phyloP scores from a whole-genome alignment of 2,113 vertebrate genomes.

The Albula goreensis region DNA sequence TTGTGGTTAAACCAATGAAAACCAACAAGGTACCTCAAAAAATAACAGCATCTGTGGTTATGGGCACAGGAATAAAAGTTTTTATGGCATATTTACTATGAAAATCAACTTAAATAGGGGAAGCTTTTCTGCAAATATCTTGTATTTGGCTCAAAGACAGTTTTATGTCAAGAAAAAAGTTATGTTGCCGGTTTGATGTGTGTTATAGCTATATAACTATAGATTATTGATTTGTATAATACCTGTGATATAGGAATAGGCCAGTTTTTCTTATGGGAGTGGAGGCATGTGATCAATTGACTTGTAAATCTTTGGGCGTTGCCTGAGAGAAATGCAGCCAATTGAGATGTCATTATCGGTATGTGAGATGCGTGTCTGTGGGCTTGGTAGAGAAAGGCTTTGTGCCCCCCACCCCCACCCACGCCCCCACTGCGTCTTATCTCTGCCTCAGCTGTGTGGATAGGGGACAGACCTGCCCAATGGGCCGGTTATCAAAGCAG shows the following conservation, averaged over 20 bases:
- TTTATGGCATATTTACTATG: background rate
- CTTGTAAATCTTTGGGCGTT: background rate
- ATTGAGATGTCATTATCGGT: background rate
- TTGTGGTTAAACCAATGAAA: slow-evolving; percentile 76
- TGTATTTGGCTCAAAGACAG: background rate
- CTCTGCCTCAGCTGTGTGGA: background rate
- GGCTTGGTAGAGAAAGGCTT: background rate
- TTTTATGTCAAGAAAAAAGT: too few species aligned
- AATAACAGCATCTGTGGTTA: slow-evolving; percentile 65
- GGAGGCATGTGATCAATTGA: background rate
- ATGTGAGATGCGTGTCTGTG: background rate
- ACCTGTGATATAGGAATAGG: background rate
- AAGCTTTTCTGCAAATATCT: background rate
- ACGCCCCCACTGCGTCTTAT: background rate
- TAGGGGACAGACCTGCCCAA: background rate
- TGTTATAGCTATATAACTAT: background rate
- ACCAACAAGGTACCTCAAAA: slow-evolving; percentile 66
- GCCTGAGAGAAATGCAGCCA: background rate
- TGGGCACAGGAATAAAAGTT: slow-evolving; percentile 57
- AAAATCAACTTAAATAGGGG: too few species aligned
- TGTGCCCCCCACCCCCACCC: too few species aligned
- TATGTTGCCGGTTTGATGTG: background rate
- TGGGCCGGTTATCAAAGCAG: background rate
- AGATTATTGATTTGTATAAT: background rate
- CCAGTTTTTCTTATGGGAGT: background rate